Evolutionary conservation across 2,888 invertebrate genomes (phyloP).

Genomic region (Patella depressa): DNA sequence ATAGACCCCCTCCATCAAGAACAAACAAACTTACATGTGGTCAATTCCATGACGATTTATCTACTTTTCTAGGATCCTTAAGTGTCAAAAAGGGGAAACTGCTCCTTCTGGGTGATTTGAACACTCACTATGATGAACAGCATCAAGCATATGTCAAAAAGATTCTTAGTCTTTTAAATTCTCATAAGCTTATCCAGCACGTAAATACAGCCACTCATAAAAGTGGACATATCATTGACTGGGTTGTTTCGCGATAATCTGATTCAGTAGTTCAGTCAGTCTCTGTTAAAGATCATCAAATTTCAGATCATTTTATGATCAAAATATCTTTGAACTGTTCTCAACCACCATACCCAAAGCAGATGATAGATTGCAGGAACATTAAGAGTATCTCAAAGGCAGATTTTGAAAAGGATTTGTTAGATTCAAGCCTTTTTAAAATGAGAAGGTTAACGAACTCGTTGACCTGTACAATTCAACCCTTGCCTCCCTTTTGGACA

Average conservation of each 20-base stretch:
- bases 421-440: slow-evolving; percentile 8
- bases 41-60: not conserved
- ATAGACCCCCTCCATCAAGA: slow-evolving; percentile 3
- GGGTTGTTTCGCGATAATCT: not conserved
- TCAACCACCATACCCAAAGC: not conserved
- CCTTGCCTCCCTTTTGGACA: not conserved
- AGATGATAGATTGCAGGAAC: slow-evolving; percentile 12
- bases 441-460: not conserved
- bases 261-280: not conserved
- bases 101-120: not conserved
- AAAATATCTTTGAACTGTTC: not conserved
- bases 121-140: not conserved
- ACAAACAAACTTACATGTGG: slow-evolving; percentile 2
- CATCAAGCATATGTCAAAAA: not conserved
- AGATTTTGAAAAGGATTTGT: slow-evolving; percentile 4
- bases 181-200: not conserved
- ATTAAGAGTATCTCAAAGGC: slow-evolving; percentile 1
- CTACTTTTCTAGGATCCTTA: not conserved
- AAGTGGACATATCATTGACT: not conserved
- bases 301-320: slow-evolving; percentile 13
- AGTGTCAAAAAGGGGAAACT: slow-evolving; percentile 5
- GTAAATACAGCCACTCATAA: not conserved
- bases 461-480: slow-evolving; percentile 13
- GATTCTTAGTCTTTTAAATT: not conserved
- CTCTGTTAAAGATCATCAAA: not conserved